A percentile compares a stretch with the other conserved stretches of the same genome.
These are phyloP conservation scores for Diarsia mendica DNA, from an alignment of 2,888 invertebrate genomes.

Conservation along the genomic window DNA sequence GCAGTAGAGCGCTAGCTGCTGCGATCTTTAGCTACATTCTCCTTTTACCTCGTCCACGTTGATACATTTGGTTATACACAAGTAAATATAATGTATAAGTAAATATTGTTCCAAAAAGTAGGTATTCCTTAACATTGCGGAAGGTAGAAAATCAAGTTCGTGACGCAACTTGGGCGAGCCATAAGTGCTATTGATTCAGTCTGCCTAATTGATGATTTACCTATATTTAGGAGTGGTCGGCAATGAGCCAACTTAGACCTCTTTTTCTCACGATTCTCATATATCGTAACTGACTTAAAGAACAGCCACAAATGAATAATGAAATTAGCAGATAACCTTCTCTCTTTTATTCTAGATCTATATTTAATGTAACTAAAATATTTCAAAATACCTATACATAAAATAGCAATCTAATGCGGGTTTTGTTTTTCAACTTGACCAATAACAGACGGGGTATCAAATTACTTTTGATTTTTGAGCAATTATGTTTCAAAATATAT, in stretches of 20 bases:
- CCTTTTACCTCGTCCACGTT: too few relatives aligned
- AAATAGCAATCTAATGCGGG: background rate
- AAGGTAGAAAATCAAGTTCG: background rate
- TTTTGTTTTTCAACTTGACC: background rate
- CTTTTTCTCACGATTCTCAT: slow-evolving; percentile 28
- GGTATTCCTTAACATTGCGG: background rate
- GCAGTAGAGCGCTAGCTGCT: too few relatives aligned
- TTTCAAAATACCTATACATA: slow-evolving; percentile 11
- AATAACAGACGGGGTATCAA: background rate
- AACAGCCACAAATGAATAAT: background rate
- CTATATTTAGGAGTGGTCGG: slow-evolving; percentile 15
- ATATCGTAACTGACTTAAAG: slow-evolving; percentile 13
- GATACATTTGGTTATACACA: too few relatives aligned
- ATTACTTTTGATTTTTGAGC: background rate
- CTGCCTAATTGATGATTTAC: slow-evolving; percentile 24
- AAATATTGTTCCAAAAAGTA: background rate
- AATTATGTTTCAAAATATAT: slow-evolving; percentile 6
- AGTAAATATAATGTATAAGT: too few relatives aligned
- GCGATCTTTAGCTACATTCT: too few relatives aligned
- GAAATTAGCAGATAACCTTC: slow-evolving; percentile 22
- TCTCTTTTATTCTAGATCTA: background rate
- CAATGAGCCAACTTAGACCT: background rate
- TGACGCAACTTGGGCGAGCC: slow-evolving; percentile 27
- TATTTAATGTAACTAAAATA: slow-evolving; percentile 3
- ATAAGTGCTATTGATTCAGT: slow-evolving; percentile 1